phyloP scores from a whole-genome alignment of 92 coral and sea anemone genomes.

The Pocillopora meandrina region DNA sequence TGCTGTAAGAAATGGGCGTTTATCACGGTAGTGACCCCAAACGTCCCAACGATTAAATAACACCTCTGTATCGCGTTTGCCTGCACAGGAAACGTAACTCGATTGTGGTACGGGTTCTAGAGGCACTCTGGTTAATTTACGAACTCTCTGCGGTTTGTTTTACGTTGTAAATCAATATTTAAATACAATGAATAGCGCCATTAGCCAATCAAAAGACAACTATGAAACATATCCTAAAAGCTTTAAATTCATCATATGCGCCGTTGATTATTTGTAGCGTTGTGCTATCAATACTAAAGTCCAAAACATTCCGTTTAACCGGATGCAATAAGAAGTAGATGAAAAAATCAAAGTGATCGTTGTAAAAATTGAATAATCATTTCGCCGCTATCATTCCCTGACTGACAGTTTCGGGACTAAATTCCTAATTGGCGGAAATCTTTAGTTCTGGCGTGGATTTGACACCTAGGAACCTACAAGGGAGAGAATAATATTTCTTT shows the following conservation, averaged over 20 bases:
- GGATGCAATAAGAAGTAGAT: neutral
- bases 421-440: neutral
- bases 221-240: neutral
- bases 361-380: neutral
- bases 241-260: conserved; percentile 9
- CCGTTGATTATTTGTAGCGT: neutral
- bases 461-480: neutral
- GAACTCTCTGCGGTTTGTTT: conserved; percentile 30
- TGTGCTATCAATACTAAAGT: conserved; percentile 1
- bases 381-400: neutral
- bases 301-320: neutral
- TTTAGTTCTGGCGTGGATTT: neutral
- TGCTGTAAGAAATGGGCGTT: neutral
- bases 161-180: conserved; percentile 51
- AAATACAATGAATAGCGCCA: conserved; percentile 24
- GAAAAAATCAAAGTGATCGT: neutral
- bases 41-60: conserved; percentile 24
- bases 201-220: conserved; percentile 29
- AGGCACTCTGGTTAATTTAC: conserved; percentile 39
- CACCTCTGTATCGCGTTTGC: conserved; percentile 24
- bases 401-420: neutral
- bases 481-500: neutral
- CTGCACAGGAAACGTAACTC: neutral
- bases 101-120: neutral
- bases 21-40: neutral